phyloP scores from a whole-genome alignment of 2,113 vertebrate species.

The Irena cyanogastra region DNA sequence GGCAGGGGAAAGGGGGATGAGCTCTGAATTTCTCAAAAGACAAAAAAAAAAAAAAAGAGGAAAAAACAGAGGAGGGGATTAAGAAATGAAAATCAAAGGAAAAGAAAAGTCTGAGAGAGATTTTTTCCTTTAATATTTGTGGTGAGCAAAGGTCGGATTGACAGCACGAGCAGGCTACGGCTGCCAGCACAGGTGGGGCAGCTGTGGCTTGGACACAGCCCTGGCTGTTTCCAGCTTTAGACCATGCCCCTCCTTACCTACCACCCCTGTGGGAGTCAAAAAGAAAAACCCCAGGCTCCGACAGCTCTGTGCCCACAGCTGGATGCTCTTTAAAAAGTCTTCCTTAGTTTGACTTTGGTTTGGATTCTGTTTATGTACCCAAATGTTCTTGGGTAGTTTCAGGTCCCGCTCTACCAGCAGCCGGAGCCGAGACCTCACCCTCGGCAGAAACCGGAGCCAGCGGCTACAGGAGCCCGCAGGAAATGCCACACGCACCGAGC shows the following conservation, averaged over 20 bases:
- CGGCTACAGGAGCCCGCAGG: background rate
- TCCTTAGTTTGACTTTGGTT: background rate
- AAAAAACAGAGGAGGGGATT: background rate
- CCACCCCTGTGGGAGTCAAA: fast-evolving
- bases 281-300: background rate
- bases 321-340: background rate
- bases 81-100: background rate
- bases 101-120: background rate
- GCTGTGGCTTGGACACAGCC: background rate
- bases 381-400: background rate
- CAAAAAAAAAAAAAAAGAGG: background rate
- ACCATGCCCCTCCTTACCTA: background rate
- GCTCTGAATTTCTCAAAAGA: background rate
- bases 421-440: background rate
- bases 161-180: fast-evolving
- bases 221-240: background rate
- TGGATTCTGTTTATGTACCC: background rate
- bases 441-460: fast-evolving
- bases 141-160: background rate
- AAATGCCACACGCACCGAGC: fast-evolving
- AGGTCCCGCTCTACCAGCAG: background rate
- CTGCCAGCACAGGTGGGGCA: background rate
- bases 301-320: background rate
- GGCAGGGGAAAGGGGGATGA: background rate
- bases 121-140: background rate